Base-by-base conservation (phyloP, 2,113 vertebrate species). In the Crocuta crocuta region DNA sequence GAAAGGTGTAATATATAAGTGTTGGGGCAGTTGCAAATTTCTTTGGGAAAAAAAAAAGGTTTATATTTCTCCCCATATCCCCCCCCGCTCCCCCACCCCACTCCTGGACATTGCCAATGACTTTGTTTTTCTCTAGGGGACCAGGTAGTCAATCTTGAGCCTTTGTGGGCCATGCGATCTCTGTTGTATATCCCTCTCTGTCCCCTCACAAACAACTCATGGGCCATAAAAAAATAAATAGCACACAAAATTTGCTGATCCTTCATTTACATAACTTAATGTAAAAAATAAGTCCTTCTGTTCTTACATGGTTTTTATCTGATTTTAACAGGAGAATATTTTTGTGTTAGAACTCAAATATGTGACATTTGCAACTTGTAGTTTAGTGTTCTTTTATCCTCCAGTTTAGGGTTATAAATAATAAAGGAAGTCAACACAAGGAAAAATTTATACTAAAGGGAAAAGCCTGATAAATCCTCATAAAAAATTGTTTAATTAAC, bases 271-370 rank as follows among this genome's bases (percentile, higher is more conserved):
- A 90, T 90, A 55, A 31, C 86, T 70, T 61, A 68, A 71, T 80
- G 5, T 88, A 93, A 80, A 85, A 93, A 65, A 65, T 86, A 79
- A 78, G 45, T 53, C 6, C 4, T 68, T 48, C 76, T 21, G 17
- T 31, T 95, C 48, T 89, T 89, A 63, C 3, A 35, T n/a, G 16
- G n/a, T 86, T 85, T 58, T 81, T 81, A 74, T 50, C 35, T 74
- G 33, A 86, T 92, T 11, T 85, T 95, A 93, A 24, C 65, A 17
- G 73, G 43, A 86, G n/a, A 87, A 61, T 94, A 17, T 94, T 89
- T 91, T 70, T 91, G 5, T 86, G 76, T 61, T 76, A 58, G 90
- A 33, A 74, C 35, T 50, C 24, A 80, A 68, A 58, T n/a, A 80
- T 73, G 10, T 24, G 31, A 43, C 13, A 5, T 80, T 89, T 94